Evolutionary conservation across 1,140 invertebrate genomes (phyloP), one percentile per base, ranked within the genome.

Genomic region (Tetragnatha versicolor): DNA sequence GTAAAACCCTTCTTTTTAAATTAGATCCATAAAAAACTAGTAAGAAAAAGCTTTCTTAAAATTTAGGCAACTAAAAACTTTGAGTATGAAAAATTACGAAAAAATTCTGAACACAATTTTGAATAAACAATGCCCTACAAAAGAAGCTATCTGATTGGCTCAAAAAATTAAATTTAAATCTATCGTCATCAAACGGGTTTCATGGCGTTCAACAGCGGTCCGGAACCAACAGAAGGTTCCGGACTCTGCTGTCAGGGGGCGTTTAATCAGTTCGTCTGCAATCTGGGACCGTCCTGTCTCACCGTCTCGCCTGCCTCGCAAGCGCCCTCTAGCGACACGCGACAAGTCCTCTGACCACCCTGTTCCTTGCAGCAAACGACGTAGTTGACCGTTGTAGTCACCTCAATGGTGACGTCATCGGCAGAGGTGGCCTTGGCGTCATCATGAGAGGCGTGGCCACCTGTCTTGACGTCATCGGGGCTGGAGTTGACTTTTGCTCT

Each of bases 171-270:
- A n/a, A n/a, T n/a, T n/a, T n/a, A 37, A 12, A 75, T 39, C 35
- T 37, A 49, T 49, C 9, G 29, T 63, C 58, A 61, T 63, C 72
- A 75, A 49, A 37, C 29, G 7, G 10, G 12, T 49, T 63, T 51
- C 20, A 75, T 27, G 0, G 39, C 22, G 17, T 63, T 49, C 51
- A 49, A 63, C 6, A 35, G 20, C 12, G 22, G 12, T 7, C 37
- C 35, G 31, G 33, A 14, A 14, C 42, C 58, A n/a, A 49, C 14
- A 10, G 17, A 9, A 25, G 72, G 72, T 14, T 49, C 22, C 3
- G 29, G 17, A 17, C 22, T 29, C 1, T 14, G 47, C 37, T 37
- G 55, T 63, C 72, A 75, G 20, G 72, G 29, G 27, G 27, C 72
- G 6, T 63, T 75, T 63, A 17, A 31, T 75, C 72, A 75, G 14